These are phyloP conservation scores for Hybognathus amarus DNA, from an alignment of 2,797 vertebrate species.

Conservation along the genomic window DNA sequence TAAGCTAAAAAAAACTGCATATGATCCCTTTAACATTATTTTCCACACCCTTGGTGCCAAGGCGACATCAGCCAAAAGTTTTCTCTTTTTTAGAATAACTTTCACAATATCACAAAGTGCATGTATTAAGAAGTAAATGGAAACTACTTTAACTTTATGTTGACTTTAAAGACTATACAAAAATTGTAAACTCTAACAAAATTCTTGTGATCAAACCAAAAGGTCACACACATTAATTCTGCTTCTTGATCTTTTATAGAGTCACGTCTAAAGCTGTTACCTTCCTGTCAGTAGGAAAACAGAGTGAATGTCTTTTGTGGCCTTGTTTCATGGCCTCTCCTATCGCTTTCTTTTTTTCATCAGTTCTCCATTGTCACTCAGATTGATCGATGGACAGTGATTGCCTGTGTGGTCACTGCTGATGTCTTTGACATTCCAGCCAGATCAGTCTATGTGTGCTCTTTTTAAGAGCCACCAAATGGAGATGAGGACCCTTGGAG, in stretches of 20 bases:
- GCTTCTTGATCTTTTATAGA: background rate
- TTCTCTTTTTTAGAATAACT: background rate
- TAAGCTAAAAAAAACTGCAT: too few species aligned
- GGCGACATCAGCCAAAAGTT: background rate
- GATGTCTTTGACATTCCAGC: conserved; percentile 63
- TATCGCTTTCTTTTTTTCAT: conserved; percentile 28
- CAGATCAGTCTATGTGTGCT: conserved; percentile 53
- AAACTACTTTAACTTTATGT: background rate
- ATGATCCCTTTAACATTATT: background rate
- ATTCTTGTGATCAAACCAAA: background rate
- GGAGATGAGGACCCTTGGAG: conserved; percentile 46
- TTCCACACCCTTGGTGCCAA: background rate
- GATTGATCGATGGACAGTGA: conserved; percentile 61
- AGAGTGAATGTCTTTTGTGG: conserved; percentile 25
- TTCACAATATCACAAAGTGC: background rate
- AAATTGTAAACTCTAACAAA: background rate
- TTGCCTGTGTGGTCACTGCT: conserved; percentile 55
- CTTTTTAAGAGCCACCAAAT: conserved; percentile 50
- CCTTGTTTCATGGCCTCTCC: conserved; percentile 33
- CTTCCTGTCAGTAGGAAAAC: background rate
- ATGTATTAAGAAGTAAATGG: background rate
- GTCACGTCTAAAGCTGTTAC: background rate
- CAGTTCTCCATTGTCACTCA: conserved; percentile 37
- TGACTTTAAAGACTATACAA: conserved; percentile 8
- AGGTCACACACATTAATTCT: conserved; percentile 9